These are phyloP conservation scores for Notechis scutatus DNA, from an alignment of 2,113 vertebrate species.

Conservation along the genomic window DNA sequence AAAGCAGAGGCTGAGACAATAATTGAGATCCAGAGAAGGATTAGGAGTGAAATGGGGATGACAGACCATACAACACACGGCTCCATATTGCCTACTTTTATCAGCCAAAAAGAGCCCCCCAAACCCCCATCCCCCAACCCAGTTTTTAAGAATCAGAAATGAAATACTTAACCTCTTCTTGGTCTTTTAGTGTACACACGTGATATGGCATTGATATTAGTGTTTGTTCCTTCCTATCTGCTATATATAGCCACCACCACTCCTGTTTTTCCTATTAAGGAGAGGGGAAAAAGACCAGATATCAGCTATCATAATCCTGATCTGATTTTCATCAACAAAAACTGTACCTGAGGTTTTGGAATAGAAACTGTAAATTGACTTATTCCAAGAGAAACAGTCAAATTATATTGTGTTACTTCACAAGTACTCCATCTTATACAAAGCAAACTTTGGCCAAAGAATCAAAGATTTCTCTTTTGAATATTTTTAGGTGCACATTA, in stretches of 20 bases:
- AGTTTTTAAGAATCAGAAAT: neutral
- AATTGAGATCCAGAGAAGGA: too few species aligned
- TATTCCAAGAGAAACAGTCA: neutral
- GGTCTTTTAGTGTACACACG: slow-evolving; percentile 94
- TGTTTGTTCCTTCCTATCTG: slow-evolving; percentile 91
- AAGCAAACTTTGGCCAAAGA: neutral
- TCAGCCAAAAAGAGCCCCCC: neutral
- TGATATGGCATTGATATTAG: slow-evolving; percentile 97
- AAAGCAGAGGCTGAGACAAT: neutral
- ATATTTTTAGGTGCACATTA: neutral
- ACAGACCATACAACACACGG: neutral
- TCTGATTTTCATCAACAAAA: neutral
- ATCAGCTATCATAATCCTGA: neutral
- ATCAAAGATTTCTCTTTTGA: neutral
- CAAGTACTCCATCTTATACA: neutral
- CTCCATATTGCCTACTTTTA: neutral
- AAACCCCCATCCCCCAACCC: neutral
- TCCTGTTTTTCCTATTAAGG: slow-evolving; percentile 89
- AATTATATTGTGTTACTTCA: neutral
- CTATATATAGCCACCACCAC: slow-evolving; percentile 99
- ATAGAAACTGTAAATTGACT: neutral
- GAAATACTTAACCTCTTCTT: slow-evolving; percentile 84
- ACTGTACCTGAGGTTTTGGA: neutral
- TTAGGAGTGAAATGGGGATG: neutral
- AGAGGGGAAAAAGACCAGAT: neutral